phyloP scores from a whole-genome alignment of 2,113 vertebrate genomes.

The Ginglymostoma cirratum region DNA sequence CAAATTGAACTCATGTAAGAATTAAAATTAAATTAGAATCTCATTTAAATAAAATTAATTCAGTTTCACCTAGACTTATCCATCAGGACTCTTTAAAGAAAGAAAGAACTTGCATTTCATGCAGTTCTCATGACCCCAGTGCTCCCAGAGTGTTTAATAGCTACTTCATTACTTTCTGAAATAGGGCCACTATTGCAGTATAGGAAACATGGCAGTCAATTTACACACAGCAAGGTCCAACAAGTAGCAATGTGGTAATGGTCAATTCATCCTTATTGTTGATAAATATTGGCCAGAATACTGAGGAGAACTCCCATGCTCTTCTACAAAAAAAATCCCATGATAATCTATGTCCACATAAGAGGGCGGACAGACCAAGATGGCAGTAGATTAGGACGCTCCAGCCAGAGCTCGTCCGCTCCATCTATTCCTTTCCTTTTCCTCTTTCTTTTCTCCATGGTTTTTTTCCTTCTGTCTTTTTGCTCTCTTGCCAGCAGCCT shows the following conservation, averaged over 20 bases:
- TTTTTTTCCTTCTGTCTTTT: too few species aligned
- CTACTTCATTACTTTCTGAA: neutral
- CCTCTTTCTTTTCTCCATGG: too few species aligned
- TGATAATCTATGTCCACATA: neutral
- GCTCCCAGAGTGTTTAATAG: neutral
- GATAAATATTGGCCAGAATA: neutral
- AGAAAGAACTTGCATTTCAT: neutral
- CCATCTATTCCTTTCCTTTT: too few species aligned
- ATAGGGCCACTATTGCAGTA: neutral
- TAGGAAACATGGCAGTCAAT: neutral
- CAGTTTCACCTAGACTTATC: neutral
- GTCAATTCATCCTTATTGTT: neutral
- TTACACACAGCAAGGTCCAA: neutral
- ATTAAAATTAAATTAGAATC: constrained; percentile 12
- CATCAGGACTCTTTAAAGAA: neutral
- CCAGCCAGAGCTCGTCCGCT: too few species aligned
- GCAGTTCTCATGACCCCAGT: neutral
- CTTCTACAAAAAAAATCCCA: neutral
- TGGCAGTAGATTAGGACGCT: too few species aligned
- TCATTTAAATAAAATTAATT: constrained; percentile 8
- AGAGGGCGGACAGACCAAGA: neutral
- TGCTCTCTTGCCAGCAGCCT: too few species aligned
- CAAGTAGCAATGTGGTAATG: neutral
- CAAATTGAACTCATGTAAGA: neutral
- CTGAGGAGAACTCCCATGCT: neutral